These are phyloP conservation scores for Stratiomys singularior DNA, from an alignment of 2,888 invertebrate genomes.

Conservation along the genomic window DNA sequence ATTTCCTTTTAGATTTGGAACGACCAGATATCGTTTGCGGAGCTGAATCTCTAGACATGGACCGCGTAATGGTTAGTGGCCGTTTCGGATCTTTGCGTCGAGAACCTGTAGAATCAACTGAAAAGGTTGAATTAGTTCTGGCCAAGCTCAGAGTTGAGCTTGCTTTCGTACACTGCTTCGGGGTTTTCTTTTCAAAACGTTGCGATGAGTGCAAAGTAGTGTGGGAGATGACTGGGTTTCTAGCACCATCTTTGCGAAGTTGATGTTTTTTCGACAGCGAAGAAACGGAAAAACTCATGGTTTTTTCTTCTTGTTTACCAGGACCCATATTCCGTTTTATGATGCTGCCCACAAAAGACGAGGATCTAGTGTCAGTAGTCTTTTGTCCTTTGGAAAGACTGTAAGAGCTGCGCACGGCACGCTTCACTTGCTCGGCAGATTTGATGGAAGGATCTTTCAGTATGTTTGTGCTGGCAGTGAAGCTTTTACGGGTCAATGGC, in stretches of 20 bases:
- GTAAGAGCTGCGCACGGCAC: conserved; percentile 64
- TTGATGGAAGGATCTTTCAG: conserved; percentile 68
- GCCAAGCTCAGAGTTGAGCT: conserved; percentile 62
- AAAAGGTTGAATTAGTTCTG: conserved; percentile 64
- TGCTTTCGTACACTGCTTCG: conserved; percentile 54
- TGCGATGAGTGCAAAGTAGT: conserved; percentile 50
- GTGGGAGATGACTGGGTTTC: conserved; percentile 44
- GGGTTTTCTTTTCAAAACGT: conserved; percentile 47
- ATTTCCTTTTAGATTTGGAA: conserved; percentile 53
- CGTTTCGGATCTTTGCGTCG: conserved; percentile 55
- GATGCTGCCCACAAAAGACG: conserved; percentile 11
- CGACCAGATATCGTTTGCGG: conserved; percentile 51
- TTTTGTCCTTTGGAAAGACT: conserved; percentile 59
- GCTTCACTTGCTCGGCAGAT: conserved; percentile 71
- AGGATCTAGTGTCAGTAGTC: conserved; percentile 51
- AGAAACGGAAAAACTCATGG: conserved; percentile 45
- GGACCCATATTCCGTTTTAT: conserved; percentile 35
- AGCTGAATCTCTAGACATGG: conserved; percentile 47
- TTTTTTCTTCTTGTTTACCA: conserved; percentile 48
- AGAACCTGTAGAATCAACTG: conserved; percentile 61
- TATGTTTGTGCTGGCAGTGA: conserved; percentile 65
- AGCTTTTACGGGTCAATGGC: conserved; percentile 60
- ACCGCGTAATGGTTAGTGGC: conserved; percentile 53
- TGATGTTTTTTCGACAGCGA: conserved; percentile 35
- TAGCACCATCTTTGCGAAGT: background rate